Conservation (phyloP, 2,888 invertebrate genomes). For the Tetramorium bicarinatum region DNA sequence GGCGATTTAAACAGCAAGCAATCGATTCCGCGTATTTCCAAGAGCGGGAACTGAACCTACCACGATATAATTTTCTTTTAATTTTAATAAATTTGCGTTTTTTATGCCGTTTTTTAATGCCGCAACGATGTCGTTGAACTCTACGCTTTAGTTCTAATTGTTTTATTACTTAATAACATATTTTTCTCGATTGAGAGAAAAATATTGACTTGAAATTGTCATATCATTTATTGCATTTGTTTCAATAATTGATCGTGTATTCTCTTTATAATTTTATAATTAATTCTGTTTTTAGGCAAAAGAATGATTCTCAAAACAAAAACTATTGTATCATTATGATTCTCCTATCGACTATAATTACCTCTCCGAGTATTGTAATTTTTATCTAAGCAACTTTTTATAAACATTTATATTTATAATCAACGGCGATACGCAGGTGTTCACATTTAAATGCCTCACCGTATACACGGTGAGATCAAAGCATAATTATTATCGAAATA, state of each 20-base stretch:
- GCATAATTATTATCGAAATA: constrained; percentile 14
- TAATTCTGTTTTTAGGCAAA: neutral
- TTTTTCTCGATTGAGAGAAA: neutral
- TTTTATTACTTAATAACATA: neutral
- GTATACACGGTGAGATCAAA: neutral
- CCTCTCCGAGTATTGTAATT: neutral
- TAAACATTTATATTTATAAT: constrained; percentile 47
- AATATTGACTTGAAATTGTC: neutral
- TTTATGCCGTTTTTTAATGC: no score
- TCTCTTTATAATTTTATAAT: neutral
- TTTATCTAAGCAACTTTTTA: constrained; percentile 34
- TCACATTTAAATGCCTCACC: constrained; percentile 13
- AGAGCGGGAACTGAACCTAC: neutral
- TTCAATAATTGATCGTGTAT: neutral
- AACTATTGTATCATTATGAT: neutral
- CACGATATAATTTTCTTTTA: neutral
- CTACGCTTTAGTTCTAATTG: neutral
- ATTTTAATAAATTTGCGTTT: neutral
- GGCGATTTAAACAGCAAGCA: neutral
- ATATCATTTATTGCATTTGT: neutral
- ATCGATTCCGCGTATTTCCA: neutral
- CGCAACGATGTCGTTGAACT: no score
- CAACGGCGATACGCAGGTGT: neutral
- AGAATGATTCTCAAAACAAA: constrained; percentile 14
- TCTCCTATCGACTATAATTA: constrained; percentile 27